phyloP scores from a whole-genome alignment of 2,888 invertebrate species.

The Alentia gelatinosa region DNA sequence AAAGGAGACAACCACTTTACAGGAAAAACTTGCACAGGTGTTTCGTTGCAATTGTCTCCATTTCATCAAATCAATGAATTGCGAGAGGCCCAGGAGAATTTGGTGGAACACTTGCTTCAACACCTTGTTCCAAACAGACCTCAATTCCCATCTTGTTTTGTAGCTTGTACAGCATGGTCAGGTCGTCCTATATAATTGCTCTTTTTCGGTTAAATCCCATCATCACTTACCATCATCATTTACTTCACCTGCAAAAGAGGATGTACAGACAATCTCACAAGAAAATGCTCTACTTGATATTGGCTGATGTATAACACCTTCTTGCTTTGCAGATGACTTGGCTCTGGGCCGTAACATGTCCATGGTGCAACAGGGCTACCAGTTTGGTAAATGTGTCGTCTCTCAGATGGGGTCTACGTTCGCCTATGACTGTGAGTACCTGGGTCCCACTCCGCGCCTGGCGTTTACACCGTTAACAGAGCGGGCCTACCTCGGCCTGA shows the following conservation, averaged over 20 bases:
- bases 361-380: slow-evolving; percentile 75
- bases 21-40: too few species aligned
- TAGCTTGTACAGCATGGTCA: too few species aligned
- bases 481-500: slow-evolving; percentile 75
- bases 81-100: too few species aligned
- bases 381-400: slow-evolving; percentile 75
- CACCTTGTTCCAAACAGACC: too few species aligned
- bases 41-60: too few species aligned
- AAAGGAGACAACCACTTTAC: neutral
- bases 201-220: too few species aligned
- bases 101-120: too few species aligned
- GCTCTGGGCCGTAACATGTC: slow-evolving; percentile 66
- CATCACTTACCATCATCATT: neutral
- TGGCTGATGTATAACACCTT: neutral
- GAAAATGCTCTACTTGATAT: neutral
- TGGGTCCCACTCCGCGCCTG: slow-evolving; percentile 72
- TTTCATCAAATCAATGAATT: too few species aligned
- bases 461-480: slow-evolving; percentile 78
- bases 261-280: neutral
- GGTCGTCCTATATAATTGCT: too few species aligned
- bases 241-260: neutral
- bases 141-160: too few species aligned
- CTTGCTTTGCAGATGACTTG: neutral
- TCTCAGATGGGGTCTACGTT: slow-evolving; percentile 76
- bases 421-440: slow-evolving; percentile 78